These are phyloP conservation scores for Hippolais icterina DNA, from an alignment of 2,113 vertebrate species.

Conservation along the genomic window DNA sequence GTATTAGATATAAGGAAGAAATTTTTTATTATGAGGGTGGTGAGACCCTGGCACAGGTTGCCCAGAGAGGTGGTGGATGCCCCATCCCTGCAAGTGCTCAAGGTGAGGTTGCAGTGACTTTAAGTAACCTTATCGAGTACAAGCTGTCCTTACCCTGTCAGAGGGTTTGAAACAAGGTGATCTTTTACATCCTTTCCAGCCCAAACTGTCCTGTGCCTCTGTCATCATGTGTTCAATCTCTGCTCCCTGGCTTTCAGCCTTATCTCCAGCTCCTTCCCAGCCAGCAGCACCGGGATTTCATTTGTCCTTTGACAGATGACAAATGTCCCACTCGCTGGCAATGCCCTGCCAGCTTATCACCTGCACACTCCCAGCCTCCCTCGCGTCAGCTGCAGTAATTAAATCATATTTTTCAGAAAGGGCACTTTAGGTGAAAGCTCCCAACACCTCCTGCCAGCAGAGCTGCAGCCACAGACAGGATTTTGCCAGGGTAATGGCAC, in stretches of 20 bases:
- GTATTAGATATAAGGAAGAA: background rate
- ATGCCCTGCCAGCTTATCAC: constrained; percentile 1
- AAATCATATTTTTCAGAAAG: background rate
- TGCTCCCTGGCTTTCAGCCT: background rate
- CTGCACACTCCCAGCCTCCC: background rate
- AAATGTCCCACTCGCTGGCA: background rate
- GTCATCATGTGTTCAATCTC: background rate
- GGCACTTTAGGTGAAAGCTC: background rate
- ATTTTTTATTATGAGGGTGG: background rate
- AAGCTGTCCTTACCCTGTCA: background rate
- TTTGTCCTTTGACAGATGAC: background rate
- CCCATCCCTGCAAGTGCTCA: background rate
- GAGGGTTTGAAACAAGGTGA: background rate
- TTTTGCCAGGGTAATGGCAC: background rate
- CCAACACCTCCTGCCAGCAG: background rate
- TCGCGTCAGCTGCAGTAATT: background rate
- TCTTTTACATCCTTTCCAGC: background rate
- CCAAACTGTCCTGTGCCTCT: background rate
- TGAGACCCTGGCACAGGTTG: background rate
- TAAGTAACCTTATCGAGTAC: background rate
- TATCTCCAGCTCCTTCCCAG: background rate
- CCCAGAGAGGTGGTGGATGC: background rate
- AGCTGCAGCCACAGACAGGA: background rate
- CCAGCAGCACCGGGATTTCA: background rate
- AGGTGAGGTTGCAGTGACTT: background rate